Conservation (phyloP, 64 coral and sea anemone genomes). For the Pocillopora verrucosa region DNA sequence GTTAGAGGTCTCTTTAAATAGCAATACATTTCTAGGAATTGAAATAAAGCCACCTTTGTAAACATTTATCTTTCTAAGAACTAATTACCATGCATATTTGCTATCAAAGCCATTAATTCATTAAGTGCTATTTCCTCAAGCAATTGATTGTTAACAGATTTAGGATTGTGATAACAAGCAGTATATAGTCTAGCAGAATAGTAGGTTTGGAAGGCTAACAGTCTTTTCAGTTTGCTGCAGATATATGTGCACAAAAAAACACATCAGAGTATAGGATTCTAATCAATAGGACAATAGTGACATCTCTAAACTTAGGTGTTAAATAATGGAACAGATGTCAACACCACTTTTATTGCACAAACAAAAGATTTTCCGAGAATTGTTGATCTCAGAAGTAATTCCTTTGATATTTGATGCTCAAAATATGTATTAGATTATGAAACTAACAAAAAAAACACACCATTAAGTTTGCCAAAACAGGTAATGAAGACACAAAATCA, state of each 20-base stretch:
- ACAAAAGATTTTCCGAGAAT: conserved; percentile 21
- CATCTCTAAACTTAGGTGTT: background rate
- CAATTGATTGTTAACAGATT: background rate
- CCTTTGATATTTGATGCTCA: background rate
- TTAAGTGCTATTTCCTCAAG: background rate
- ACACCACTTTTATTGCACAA: background rate
- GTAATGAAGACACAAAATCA: background rate
- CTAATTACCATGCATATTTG: background rate
- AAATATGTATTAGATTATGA: background rate
- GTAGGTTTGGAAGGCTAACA: no score
- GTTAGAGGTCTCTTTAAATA: background rate
- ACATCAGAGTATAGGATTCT: background rate
- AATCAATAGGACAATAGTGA: background rate
- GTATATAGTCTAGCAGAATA: background rate
- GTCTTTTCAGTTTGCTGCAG: background rate
- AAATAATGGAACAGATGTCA: background rate
- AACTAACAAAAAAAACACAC: background rate
- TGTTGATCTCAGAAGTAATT: conserved; percentile 12
- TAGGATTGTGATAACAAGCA: background rate
- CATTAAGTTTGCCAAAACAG: background rate
- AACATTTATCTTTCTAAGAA: conserved; percentile 5
- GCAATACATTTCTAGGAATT: conserved; percentile 6
- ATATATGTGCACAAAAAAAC: background rate
- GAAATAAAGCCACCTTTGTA: background rate
- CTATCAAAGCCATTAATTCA: background rate